A percentile compares a stretch with the other conserved stretches of the same genome.
These are phyloP conservation scores for Drosophila busckii DNA, from an alignment of 1,140 invertebrate genomes.

Conservation along the genomic window DNA sequence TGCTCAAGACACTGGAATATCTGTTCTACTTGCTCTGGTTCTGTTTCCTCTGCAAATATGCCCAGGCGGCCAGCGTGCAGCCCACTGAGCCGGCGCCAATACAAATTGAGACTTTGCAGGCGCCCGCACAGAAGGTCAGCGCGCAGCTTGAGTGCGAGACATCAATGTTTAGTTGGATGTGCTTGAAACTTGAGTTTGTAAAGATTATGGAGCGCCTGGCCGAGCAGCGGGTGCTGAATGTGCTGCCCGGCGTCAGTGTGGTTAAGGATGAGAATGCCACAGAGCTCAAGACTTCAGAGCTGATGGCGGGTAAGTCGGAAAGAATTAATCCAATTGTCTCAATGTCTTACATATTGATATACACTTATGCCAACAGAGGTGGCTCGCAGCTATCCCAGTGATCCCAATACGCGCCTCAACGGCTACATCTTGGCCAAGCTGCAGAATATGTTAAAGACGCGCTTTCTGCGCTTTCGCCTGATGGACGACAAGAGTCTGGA, in stretches of 20 bases:
- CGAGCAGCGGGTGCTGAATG: slow-evolving; percentile 73
- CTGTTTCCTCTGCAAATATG: slow-evolving; percentile 58
- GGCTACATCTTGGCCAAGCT: slow-evolving; percentile 86
- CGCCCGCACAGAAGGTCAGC: slow-evolving; percentile 15
- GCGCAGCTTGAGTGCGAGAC: slow-evolving; percentile 81
- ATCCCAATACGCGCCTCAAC: slow-evolving; percentile 87
- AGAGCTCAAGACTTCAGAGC: slow-evolving; percentile 82
- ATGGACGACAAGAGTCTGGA: slow-evolving; percentile 83
- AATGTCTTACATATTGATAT: too few species aligned
- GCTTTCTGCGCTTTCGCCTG: slow-evolving; percentile 86
- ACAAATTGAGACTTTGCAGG: slow-evolving; percentile 27
- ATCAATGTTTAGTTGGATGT: slow-evolving; percentile 86
- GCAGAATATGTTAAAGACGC: slow-evolving; percentile 85
- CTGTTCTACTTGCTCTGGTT: slow-evolving; percentile 62
- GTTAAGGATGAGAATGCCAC: slow-evolving; percentile 83
- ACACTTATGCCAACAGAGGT: slow-evolving; percentile 80
- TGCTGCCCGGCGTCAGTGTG: slow-evolving; percentile 86
- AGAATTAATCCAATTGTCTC: too few species aligned
- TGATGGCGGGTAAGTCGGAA: slow-evolving; percentile 80
- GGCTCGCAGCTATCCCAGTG: slow-evolving; percentile 86
- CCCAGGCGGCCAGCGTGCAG: slow-evolving; percentile 50
- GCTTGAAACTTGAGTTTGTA: slow-evolving; percentile 89
- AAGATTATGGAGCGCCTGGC: slow-evolving; percentile 86
- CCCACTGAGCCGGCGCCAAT: slow-evolving; percentile 27
- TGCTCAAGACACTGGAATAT: slow-evolving; percentile 65